Evolutionary conservation across 2,797 vertebrate genomes (phyloP).

Genomic region (Vireo griseus): DNA sequence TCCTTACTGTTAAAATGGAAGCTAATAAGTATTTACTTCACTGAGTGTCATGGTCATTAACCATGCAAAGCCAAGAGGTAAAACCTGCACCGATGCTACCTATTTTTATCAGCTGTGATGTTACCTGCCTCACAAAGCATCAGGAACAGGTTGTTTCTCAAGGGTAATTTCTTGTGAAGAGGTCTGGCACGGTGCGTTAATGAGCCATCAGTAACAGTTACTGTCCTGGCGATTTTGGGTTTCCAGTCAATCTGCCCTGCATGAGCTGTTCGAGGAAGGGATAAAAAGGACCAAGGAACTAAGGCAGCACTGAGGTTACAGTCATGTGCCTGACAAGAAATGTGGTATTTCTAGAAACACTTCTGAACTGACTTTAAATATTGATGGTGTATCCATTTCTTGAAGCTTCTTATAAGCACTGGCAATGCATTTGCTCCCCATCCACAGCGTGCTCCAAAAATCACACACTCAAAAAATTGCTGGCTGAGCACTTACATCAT

Average conservation of each 20-base stretch:
- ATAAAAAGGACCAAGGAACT: neutral
- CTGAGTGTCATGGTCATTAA: neutral
- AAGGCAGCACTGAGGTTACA: neutral
- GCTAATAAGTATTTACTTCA: neutral
- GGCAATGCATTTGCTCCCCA: neutral
- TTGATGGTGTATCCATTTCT: neutral
- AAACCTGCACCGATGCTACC: neutral
- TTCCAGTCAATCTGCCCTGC: neutral
- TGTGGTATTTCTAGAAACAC: neutral
- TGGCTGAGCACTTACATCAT: neutral
- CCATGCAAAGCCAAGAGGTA: neutral
- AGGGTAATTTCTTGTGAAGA: neutral
- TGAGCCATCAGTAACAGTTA: neutral
- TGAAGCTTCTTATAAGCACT: neutral
- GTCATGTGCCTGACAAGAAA: neutral
- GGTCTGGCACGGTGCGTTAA: neutral
- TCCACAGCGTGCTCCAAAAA: neutral
- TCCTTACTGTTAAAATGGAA: neutral
- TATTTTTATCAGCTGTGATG: neutral
- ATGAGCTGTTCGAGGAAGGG: neutral
- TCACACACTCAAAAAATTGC: neutral
- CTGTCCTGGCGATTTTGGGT: neutral
- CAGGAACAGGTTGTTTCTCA: neutral
- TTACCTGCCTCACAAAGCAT: neutral
- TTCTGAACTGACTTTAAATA: conserved; percentile 3